Evolutionary conservation across 2,888 invertebrate species (phyloP).

Genomic region (Tachina lurida): DNA sequence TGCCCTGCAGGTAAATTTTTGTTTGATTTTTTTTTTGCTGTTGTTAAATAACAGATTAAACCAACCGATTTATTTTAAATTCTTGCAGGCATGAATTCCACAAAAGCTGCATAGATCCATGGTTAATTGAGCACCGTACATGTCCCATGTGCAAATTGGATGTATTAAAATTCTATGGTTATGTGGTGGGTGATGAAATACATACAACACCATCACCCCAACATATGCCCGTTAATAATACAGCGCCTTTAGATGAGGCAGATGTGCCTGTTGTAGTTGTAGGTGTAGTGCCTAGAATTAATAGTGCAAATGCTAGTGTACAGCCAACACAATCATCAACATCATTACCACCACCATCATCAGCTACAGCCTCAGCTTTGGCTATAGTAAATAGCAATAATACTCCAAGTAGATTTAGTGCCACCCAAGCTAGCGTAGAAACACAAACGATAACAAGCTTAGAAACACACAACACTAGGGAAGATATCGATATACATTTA

Average conservation of each 20-base stretch:
- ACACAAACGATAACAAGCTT: constrained; percentile 64
- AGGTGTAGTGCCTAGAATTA: constrained; percentile 74
- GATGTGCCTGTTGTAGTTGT: constrained; percentile 79
- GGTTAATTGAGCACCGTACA: constrained; percentile 96
- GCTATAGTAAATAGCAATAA: constrained; percentile 73
- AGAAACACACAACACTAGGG: constrained; percentile 66
- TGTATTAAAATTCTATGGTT: constrained; percentile 94
- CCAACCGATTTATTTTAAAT: constrained; percentile 2
- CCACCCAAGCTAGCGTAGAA: constrained; percentile 66
- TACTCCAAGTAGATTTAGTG: constrained; percentile 63
- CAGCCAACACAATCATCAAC: constrained; percentile 22
- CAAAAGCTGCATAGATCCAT: constrained; percentile 97
- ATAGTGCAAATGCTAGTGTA: constrained; percentile 27
- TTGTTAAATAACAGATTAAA: not conserved
- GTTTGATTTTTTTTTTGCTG: not conserved
- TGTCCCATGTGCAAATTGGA: constrained; percentile 99
- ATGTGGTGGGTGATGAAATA: constrained; percentile 88
- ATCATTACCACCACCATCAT: constrained; percentile 23
- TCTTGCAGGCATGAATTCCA: constrained; percentile 93
- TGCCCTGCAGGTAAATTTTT: constrained; percentile 93
- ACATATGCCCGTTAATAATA: constrained; percentile 71
- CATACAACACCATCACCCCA: constrained; percentile 80
- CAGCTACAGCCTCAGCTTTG: constrained; percentile 27
- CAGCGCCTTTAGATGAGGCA: constrained; percentile 66
- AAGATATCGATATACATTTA: constrained; percentile 57